Conservation (phyloP, 1,140 invertebrate genomes). For the Trichogramma pretiosum region DNA sequence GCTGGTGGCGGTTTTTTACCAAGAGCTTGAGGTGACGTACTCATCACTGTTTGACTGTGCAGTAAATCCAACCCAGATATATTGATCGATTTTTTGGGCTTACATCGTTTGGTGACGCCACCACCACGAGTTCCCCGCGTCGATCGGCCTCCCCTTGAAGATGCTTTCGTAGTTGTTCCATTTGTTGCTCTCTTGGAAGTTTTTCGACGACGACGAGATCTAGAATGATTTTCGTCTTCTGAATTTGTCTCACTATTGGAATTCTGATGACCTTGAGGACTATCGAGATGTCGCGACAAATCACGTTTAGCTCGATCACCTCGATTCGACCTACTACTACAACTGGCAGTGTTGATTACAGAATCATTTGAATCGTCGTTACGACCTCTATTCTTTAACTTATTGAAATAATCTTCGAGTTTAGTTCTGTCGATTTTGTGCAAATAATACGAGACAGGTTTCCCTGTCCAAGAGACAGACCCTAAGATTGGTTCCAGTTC, state of each 20-base stretch:
- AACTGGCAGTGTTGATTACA: conserved; percentile 46
- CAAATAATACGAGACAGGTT: conserved; percentile 95
- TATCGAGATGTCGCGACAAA: conserved; percentile 38
- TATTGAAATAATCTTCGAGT: conserved; percentile 91
- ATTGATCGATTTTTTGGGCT: conserved; percentile 56
- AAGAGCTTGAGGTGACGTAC: conserved; percentile 61
- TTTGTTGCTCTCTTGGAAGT: conserved; percentile 36
- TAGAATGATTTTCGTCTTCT: conserved; percentile 31
- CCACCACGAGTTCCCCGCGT: conserved; percentile 40
- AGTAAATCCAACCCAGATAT: conserved; percentile 81
- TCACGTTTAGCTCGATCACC: conserved; percentile 39
- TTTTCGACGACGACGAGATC: conserved; percentile 42
- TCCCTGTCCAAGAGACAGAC: conserved; percentile 96
- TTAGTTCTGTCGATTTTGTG: conserved; percentile 94
- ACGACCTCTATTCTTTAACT: conserved; percentile 73
- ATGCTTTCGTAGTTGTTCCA: conserved; percentile 15
- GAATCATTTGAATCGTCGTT: conserved; percentile 40
- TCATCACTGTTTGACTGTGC: conserved; percentile 82
- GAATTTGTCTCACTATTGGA: conserved; percentile 38
- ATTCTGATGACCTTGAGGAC: conserved; percentile 34
- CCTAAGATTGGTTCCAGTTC: conserved; percentile 90
- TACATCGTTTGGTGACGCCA: conserved; percentile 47
- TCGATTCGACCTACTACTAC: conserved; percentile 35
- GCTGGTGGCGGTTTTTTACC: conserved; percentile 68
- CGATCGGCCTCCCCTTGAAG: conserved; percentile 29